phyloP scores from a whole-genome alignment of 1,140 invertebrate species.

The Formica exsecta region DNA sequence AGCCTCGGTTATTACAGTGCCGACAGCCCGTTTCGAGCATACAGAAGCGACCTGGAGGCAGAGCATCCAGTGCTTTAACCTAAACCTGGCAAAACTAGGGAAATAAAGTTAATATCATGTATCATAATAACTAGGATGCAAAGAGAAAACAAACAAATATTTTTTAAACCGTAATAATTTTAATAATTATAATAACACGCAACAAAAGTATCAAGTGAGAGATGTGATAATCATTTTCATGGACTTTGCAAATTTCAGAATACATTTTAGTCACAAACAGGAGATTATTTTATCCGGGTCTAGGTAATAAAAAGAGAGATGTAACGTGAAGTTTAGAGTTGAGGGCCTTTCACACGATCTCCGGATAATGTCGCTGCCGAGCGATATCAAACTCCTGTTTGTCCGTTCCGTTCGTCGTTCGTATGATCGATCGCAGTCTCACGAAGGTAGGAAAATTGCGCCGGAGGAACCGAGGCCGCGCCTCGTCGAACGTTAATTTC shows the following conservation, averaged over 20 bases:
- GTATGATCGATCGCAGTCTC: constrained; percentile 61
- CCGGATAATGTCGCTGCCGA: neutral
- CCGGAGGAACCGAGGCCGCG: neutral
- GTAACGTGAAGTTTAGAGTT: constrained; percentile 30
- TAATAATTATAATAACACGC: neutral
- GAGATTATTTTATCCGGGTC: too few relatives aligned
- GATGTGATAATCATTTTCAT: neutral
- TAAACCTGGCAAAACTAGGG: neutral
- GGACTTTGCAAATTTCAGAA: neutral
- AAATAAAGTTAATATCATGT: neutral
- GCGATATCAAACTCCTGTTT: constrained; percentile 38
- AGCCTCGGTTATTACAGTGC: constrained; percentile 69
- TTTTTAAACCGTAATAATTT: neutral
- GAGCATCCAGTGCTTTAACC: neutral
- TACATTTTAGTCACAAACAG: neutral
- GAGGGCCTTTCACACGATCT: constrained; percentile 48
- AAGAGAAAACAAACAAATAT: neutral
- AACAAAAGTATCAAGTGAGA: neutral
- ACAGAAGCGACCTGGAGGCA: constrained; percentile 53
- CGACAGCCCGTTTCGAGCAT: constrained; percentile 57
- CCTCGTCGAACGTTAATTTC: constrained; percentile 53
- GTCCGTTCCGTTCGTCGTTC: neutral
- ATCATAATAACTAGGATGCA: neutral
- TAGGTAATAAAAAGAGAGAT: neutral
- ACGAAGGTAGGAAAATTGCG: constrained; percentile 28